Evolutionary conservation across 2,113 vertebrate species (phyloP), one percentile per base, ranked within the genome.

Genomic region (Grammomys surdaster): DNA sequence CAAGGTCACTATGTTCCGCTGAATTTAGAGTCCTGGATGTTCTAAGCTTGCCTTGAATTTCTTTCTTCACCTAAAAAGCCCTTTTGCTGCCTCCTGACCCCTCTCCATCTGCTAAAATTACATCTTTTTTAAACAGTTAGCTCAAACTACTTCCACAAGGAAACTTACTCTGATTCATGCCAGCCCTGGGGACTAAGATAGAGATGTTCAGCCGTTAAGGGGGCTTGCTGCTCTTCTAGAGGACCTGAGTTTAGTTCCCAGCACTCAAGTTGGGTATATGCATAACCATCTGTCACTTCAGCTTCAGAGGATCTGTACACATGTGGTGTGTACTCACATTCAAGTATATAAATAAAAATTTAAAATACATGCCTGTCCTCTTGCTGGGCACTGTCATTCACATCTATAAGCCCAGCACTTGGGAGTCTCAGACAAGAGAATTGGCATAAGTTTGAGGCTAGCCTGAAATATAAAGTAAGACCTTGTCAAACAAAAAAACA

Each of bases 31-130:
- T 94, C 51, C 70, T 63, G 70, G 26, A 69, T 80, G 48, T 60
- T 75, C 46, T 81, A 60, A 95, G 93, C 51, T 40, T 93, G 43
- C 43, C 76, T 92, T 43, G 19, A 95, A 33, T 72, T 90, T 90
- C 84, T 72, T 9, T 22, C 36, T 82, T 82, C 58, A 93, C 22
- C 70, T 75, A 40, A 93, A 91, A 94, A 48, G 43, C 14, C 94
- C 40, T 78, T 93, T 81, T 33, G 54, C 26, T 40, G 26, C 26
- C 12, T 26, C 19, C 46, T 19, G 2, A 6, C 33, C 43, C 40
- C 36, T 80, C 33, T 67, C 75, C 14, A 63, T 31, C 46, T 88
- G 75, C 73, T 73, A 70, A 70, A 76, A 19, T 85, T 75, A 87
- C 1, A 67, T 1, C 70, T 96, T 90, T 93, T 51, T 95, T 90